Evolutionary conservation across 2,888 invertebrate genomes (phyloP), one percentile per base, ranked within the genome.

Genomic region (Chironomus riparius): DNA sequence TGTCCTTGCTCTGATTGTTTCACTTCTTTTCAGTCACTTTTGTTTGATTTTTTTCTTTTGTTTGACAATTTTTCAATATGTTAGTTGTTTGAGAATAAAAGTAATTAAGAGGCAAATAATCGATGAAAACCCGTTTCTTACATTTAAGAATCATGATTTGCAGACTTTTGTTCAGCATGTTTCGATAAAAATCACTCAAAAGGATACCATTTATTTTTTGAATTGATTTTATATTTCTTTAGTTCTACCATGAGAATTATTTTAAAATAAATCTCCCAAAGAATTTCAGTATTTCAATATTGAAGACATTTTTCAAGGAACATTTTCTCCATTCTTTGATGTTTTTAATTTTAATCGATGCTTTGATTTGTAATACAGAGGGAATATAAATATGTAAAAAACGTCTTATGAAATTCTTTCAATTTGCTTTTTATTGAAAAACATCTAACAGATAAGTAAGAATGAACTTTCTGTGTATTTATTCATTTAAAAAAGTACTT

Each of bases 1-100:
- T 61, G 72, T 72, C 72, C 72, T 72, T 47, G 72, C 47, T 62
- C 47, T 62, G 28, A 72, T 72, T 72, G 72, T 72, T 62, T 72
- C 72, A 24, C 62, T 50, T 38, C 72, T 72, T 72, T 56, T 62
- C 38, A 28, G 15, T 72, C 21, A 13, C 56, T 56, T 18, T 56
- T 56, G 72, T 56, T 56, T 56, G 72, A 72, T 62, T 28, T 72
- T 72, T 28, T n/a, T 56, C 56, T 56, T 7, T 56, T 56, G 72
- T 56, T 56, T 56, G 72, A 72, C 72, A 62, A 62, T 72, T 72
- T 28, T n/a, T 56, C 70, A 15, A 13, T 38, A 38, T 56, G 56
- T 56, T 5, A 56, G 56, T 18, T 56, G n/a, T 56, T 56, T 62
- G 72, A 72, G 72, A 72, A 72, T 62, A 72, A 72, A 72, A 72